Evolutionary conservation across 1,140 invertebrate species (phyloP), one percentile per base, ranked within the genome.

Genomic region (Drosophila lacteicornis): DNA sequence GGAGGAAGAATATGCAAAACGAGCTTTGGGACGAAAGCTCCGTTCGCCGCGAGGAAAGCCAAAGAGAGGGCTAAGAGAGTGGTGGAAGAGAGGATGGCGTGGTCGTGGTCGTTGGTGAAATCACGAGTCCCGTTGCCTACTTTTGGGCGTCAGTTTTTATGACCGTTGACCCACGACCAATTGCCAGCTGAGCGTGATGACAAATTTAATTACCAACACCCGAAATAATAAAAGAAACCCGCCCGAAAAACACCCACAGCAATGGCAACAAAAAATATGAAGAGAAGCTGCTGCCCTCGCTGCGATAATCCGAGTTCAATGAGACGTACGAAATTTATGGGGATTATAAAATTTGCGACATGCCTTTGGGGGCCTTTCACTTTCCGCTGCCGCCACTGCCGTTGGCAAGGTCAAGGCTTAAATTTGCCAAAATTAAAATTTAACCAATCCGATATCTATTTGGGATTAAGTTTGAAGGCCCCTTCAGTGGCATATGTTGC

Each of bases 201-300:
- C 75, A 80, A 90, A 90, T 90, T 90, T 85, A 90, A 85, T 90
- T 85, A 79, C 85, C 70, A 82, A 67, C 55, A 85, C 51, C 74
- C 67, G 45, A 60, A 73, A 73, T 73, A 59, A 68, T 71, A 73
- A 73, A 73, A 73, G 69, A 43, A 42, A 13, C 69, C 38, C 66
- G 13, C 61, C 50, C 49, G 15, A 56, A 56, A 13, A 56, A 36
- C 43, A 55, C 36, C 60, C 47, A 15, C 12, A 25, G 53, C 53
- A 40, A 4, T 6, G 19, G 13, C 27, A 3, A 51, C 12, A 50
- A 36, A 63, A 60, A 73, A 73, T 43, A 73, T 56, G 66, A 79
- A 42, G 46, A 30, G 55, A 45, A 53, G 67, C 57, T 59, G 47
- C 60, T 51, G 50, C 81, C 73, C 42, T 58, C 55, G 57, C 49